Evolutionary conservation across 2,113 vertebrate genomes (phyloP).

Genomic region (Poeciliopsis retropinna): DNA sequence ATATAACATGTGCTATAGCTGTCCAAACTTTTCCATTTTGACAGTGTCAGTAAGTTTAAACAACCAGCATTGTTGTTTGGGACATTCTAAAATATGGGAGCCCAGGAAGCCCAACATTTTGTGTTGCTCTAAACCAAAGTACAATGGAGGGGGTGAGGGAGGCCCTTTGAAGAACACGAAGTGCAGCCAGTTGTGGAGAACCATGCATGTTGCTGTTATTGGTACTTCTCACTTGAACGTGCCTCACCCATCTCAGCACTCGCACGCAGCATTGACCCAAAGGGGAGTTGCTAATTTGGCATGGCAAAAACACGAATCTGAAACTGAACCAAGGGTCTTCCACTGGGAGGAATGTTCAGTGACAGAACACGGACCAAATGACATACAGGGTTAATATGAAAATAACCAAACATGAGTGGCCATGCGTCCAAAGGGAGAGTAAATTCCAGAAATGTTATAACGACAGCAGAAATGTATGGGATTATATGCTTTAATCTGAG

Average conservation of each 20-base stretch:
- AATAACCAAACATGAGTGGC: slow-evolving; percentile 15
- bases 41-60: slow-evolving; percentile 55
- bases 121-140: slow-evolving; percentile 18
- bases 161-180: slow-evolving; percentile 62
- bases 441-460: neutral
- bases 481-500: neutral
- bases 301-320: slow-evolving; percentile 67
- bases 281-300: slow-evolving; percentile 68
- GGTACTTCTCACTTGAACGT: slow-evolving; percentile 51
- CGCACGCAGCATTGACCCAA: slow-evolving; percentile 65
- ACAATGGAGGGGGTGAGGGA: slow-evolving; percentile 4
- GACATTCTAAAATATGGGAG: slow-evolving; percentile 16
- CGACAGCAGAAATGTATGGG: neutral
- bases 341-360: slow-evolving; percentile 2
- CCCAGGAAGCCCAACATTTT: neutral
- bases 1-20: slow-evolving; percentile 42
- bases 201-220: slow-evolving; percentile 48
- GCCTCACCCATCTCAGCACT: slow-evolving; percentile 49
- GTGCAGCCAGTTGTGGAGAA: slow-evolving; percentile 64
- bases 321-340: slow-evolving; percentile 43
- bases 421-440: neutral
- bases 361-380: slow-evolving; percentile 2
- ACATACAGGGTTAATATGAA: slow-evolving; percentile 14
- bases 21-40: slow-evolving; percentile 54
- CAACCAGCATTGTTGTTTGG: slow-evolving; percentile 45